phyloP scores from a whole-genome alignment of 2,797 vertebrate genomes.

The Girardinus metallicus region DNA sequence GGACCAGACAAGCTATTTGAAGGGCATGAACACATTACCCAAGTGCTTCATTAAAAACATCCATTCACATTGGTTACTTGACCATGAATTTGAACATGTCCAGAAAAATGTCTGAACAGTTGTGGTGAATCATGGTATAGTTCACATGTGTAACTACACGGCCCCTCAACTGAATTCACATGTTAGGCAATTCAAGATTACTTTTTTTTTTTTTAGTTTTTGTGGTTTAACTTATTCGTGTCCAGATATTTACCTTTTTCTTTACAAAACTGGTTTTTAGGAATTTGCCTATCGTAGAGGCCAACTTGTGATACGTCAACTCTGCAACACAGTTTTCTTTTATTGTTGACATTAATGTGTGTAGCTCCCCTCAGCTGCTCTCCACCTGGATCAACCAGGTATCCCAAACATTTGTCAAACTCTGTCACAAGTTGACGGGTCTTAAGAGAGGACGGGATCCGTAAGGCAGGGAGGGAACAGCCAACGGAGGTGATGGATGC shows the following conservation, averaged over 20 bases:
- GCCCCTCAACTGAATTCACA: not conserved
- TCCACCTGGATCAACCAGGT: not conserved
- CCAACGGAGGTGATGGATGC: not conserved
- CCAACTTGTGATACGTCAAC: not conserved
- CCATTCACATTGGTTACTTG: not conserved
- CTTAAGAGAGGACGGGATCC: not conserved
- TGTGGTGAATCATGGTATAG: not conserved
- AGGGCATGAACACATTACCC: not conserved
- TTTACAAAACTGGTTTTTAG: not conserved
- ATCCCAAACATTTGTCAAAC: not conserved
- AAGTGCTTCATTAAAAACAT: not conserved
- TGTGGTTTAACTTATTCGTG: not conserved
- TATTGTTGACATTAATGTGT: not conserved
- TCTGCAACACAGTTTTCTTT: not conserved
- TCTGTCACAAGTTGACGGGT: not conserved
- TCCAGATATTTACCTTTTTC: not conserved
- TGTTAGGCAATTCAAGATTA: not conserved
- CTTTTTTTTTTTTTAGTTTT: not conserved
- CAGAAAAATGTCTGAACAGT: not conserved
- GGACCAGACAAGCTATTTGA: not conserved
- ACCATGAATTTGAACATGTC: not conserved
- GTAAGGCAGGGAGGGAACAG: slow-evolving; percentile 9
- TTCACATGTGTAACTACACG: not conserved
- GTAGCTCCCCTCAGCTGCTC: too few species aligned
- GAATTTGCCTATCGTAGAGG: not conserved